Base-by-base conservation (phyloP, 2,113 vertebrate genomes). In the Ibidorhyncha struthersii region DNA sequence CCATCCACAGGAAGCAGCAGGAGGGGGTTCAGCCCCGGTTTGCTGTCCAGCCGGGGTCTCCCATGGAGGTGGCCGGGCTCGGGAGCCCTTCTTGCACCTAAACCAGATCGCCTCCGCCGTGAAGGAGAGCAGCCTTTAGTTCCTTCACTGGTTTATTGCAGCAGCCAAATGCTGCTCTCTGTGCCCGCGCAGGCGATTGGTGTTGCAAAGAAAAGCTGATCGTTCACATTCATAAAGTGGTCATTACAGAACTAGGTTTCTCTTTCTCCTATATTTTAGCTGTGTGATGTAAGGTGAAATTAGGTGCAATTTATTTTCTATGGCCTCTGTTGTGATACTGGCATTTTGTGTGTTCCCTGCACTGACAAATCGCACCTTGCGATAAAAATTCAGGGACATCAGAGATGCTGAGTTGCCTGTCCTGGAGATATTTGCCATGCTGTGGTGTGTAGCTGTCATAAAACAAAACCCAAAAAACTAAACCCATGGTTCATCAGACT, bases 31-130 rank as follows among this genome's bases (percentile, higher is more conserved):
- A 77, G 67, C 72, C 72, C 16, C 55, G 0, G 0, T 61, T 27
- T 86, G 49, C 82, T 56, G 26, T n/a, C 45, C 18, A 19, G 49
- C 34, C 4, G 16, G 16, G 20, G 15, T 74, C 50, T 71, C 12
- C 41, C 49, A 0, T 0, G 2, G 41, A 40, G 14, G 43, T 63
- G 38, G 38, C 43, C 1, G 3, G 41, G 29, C n/a, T 36, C 0
- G 0, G 29, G 43, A 69, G 15, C 25, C 10, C 58, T 49, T 12
- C n/a, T 38, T 6, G 6, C 49, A 49, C 12, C 89, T 55, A 20
- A 27, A 45, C 4, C 30, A 63, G 8, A 7, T 67, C 22, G 9
- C 1, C 0, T 63, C 32, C 1, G 0, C 0, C 34, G 19, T 27
- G 25, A 66, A 55, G 29, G 17, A 53, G 34, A 67, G 22, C 10